Percentiles rank a stretch among this genome's conserved stretches.
These are phyloP conservation scores for Pollimyrus isidori DNA, from an alignment of 2,113 vertebrate genomes.

Conservation along the genomic window DNA sequence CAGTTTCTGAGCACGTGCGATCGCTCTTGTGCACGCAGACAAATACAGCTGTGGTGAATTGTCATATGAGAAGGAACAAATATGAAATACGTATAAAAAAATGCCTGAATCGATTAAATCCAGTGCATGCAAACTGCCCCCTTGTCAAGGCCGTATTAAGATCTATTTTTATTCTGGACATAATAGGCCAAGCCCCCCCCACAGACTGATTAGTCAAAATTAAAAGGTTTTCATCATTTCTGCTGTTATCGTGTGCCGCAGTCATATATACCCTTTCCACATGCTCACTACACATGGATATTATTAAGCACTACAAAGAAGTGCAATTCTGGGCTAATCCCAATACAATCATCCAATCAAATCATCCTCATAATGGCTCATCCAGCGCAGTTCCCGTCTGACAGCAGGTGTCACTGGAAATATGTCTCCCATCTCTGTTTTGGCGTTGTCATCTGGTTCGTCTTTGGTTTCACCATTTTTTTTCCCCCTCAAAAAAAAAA, in stretches of 20 bases:
- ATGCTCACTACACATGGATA: conserved; percentile 34
- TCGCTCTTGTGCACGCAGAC: neutral
- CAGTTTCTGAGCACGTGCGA: neutral
- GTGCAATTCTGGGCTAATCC: conserved; percentile 8
- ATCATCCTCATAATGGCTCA: neutral
- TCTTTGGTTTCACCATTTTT: neutral
- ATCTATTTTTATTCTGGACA: conserved; percentile 13
- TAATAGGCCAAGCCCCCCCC: conserved; percentile 21
- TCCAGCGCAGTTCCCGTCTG: neutral
- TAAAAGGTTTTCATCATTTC: conserved; percentile 32
- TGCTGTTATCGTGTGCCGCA: conserved; percentile 21
- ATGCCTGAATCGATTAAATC: neutral
- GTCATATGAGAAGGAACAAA: neutral
- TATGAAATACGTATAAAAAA: neutral
- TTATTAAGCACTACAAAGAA: conserved; percentile 28
- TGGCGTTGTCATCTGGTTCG: neutral
- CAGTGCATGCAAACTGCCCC: neutral
- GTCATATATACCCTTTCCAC: conserved; percentile 34
- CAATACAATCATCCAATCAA: conserved; percentile 15
- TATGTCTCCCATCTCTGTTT: neutral
- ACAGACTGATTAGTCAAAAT: conserved; percentile 29
- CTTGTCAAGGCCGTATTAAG: neutral
- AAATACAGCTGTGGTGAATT: neutral
- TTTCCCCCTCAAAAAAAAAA: neutral
- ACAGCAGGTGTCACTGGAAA: neutral